Evolutionary conservation across 1,140 invertebrate species (phyloP).

Genomic region (Drosophila tani): DNA sequence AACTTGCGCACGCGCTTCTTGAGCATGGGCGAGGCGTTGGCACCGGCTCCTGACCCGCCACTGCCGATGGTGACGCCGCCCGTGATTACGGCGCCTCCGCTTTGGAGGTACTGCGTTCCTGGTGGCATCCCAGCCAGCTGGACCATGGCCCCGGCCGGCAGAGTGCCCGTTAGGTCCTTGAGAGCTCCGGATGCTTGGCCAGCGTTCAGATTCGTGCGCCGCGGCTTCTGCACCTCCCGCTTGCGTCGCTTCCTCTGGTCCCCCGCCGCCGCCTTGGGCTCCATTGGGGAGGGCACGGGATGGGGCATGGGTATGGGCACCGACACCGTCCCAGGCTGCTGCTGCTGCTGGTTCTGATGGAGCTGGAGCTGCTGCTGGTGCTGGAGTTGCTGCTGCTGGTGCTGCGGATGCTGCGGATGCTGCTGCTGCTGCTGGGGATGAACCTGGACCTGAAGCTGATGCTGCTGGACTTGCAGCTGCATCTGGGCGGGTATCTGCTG

Average conservation of each 20-base stretch:
- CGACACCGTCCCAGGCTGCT: constrained; percentile 1
- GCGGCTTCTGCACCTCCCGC: constrained; percentile 93
- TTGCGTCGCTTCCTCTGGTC: constrained; percentile 91
- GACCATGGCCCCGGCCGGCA: constrained; percentile 55
- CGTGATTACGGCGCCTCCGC: not conserved
- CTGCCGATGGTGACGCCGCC: not conserved
- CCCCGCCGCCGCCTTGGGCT: constrained; percentile 45
- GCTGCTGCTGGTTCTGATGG: not conserved
- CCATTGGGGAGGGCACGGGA: constrained; percentile 13
- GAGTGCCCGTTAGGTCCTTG: constrained; percentile 48
- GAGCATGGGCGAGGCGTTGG: constrained; percentile 35
- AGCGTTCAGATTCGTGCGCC: constrained; percentile 87
- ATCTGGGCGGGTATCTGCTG: constrained; percentile 29
- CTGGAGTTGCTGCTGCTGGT: not conserved
- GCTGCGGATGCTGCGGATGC: constrained; percentile 26
- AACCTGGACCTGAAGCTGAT: constrained; percentile 8
- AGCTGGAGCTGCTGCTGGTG: constrained; percentile 1
- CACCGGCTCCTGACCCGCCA: constrained; percentile 2
- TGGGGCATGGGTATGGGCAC: not conserved
- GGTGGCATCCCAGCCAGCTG: constrained; percentile 47
- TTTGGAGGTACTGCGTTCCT: constrained; percentile 30
- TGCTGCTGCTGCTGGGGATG: constrained; percentile 31
- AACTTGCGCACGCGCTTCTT: constrained; percentile 92
- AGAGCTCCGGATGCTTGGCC: constrained; percentile 48
- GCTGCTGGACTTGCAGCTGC: constrained; percentile 43